Evolutionary conservation across 2,797 vertebrate genomes (phyloP).

Genomic region (Cichlasoma orientale): DNA sequence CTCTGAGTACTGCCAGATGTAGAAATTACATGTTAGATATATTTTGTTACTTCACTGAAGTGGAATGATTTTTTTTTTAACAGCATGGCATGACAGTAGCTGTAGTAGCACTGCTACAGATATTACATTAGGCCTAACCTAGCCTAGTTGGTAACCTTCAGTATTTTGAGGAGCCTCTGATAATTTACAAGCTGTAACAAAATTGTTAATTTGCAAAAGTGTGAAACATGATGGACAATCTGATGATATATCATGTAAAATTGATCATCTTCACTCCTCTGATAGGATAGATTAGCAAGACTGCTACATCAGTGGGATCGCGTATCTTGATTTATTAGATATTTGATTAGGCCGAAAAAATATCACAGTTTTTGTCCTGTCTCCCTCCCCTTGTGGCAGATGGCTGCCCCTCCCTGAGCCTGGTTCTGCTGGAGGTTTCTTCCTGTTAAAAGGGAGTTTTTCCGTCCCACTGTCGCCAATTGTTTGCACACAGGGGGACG

Average conservation of each 20-base stretch:
- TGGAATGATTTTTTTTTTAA: constrained; percentile 69
- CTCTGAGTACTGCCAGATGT: constrained; percentile 58
- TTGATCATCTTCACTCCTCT: background rate
- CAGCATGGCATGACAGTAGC: constrained; percentile 78
- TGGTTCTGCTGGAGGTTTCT: too few relatives aligned
- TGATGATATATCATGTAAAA: background rate
- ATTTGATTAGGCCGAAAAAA: background rate
- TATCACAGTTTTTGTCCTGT: background rate
- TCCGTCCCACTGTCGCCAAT: background rate
- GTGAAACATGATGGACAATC: constrained; percentile 6
- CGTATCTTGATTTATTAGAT: background rate
- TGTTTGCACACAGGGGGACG: background rate
- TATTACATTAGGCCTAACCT: constrained; percentile 67
- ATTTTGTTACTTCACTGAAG: constrained; percentile 57
- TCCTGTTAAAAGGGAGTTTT: too few relatives aligned
- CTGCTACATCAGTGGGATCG: background rate
- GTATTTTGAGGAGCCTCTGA: constrained; percentile 53
- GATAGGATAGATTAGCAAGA: background rate
- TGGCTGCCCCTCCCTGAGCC: background rate
- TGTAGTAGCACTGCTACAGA: constrained; percentile 60
- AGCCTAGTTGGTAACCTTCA: constrained; percentile 61
- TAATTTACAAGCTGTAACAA: constrained; percentile 19
- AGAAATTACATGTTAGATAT: constrained; percentile 59
- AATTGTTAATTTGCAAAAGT: constrained; percentile 14
- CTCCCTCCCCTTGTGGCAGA: background rate